Evolutionary conservation across 2,113 vertebrate genomes (phyloP), one percentile per base, ranked within the genome.

Genomic region (Charina bottae): DNA sequence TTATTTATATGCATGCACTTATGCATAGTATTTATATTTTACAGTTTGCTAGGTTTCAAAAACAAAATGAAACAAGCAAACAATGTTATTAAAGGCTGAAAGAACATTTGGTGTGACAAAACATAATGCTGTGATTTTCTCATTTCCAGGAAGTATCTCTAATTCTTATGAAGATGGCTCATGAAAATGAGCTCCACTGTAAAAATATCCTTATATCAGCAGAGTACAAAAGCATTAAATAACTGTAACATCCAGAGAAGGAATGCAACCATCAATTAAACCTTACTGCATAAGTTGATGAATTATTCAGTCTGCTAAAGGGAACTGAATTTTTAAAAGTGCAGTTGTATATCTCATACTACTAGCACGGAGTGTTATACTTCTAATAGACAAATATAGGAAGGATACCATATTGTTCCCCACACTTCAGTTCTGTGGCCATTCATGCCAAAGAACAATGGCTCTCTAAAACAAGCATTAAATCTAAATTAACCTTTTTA

Each of bases 251-350:
- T 68, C 17, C 58, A 93, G 46, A 89, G 89, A 91, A 91, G 56
- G 60, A 68, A 83, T 28, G 6, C 54, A 91, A 15, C n/a, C 23
- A 90, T 94, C 64, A 93, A 56, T 91, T 94, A 95, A 93, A 28
- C 59, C 89, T 53, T 89, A 23, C 58, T 92, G 23, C 85, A 93
- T 53, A 72, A 7, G 24, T 13, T 62, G 55, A 93, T 94, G 92
- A 95, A 94, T 93, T 94, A 94, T 95, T 95, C 92, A 91, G 78
- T 93, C 62, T 53, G 49, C 60, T 90, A 94, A 87, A 89, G 89
- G 78, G 33, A 93, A 92, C 89, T 91, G 91, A 92, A 17, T 90
- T 95, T 90, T 88, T 37, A 24, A 64, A 90, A 95, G 86, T 92
- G 88, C 84, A 91, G n/a, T 92, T 68, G 55, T 89, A 87, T 42